A percentile compares a stretch with the other conserved stretches of the same genome.
phyloP scores from a whole-genome alignment of 2,113 vertebrate species.

The Laticauda laticaudata region DNA sequence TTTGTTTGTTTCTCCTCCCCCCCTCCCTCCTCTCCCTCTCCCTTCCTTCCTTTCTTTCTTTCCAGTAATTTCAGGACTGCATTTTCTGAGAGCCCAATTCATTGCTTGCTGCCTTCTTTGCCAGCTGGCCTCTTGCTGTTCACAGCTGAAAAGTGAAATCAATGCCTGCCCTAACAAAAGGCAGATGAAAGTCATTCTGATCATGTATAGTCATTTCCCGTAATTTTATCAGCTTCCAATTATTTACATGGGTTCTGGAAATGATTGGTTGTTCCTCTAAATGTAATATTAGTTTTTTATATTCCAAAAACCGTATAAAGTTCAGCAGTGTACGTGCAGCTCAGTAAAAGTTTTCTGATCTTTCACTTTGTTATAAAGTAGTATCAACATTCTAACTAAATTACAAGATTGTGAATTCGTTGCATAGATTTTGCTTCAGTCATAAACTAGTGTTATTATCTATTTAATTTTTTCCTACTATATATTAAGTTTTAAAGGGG shows the following conservation, averaged over 20 bases:
- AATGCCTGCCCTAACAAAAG: conserved; percentile 74
- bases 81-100: conserved; percentile 65
- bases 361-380: conserved; percentile 40
- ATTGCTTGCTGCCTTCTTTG: conserved; percentile 65
- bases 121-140: conserved; percentile 79
- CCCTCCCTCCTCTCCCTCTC: not conserved
- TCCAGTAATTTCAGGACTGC: conserved; percentile 64
- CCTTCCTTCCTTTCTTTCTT: conserved; percentile 28
- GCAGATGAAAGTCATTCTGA: conserved; percentile 81
- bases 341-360: conserved; percentile 52
- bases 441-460: conserved; percentile 54
- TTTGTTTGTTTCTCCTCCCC: not conserved
- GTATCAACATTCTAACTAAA: conserved; percentile 28
- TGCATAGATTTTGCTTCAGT: conserved; percentile 41
- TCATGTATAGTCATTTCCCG: conserved; percentile 76
- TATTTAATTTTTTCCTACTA: conserved; percentile 57
- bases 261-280: conserved; percentile 69
- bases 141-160: conserved; percentile 77
- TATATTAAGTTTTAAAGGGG: conserved; percentile 51
- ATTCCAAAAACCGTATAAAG: conserved; percentile 63
- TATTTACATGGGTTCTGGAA: conserved; percentile 73
- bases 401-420: conserved; percentile 49
- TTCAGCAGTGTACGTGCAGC: conserved; percentile 28
- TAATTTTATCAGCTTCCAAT: conserved; percentile 79
- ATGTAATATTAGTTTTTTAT: conserved; percentile 63